Conservation (phyloP, 2,113 vertebrate genomes). For the Aviceda subcristata region DNA sequence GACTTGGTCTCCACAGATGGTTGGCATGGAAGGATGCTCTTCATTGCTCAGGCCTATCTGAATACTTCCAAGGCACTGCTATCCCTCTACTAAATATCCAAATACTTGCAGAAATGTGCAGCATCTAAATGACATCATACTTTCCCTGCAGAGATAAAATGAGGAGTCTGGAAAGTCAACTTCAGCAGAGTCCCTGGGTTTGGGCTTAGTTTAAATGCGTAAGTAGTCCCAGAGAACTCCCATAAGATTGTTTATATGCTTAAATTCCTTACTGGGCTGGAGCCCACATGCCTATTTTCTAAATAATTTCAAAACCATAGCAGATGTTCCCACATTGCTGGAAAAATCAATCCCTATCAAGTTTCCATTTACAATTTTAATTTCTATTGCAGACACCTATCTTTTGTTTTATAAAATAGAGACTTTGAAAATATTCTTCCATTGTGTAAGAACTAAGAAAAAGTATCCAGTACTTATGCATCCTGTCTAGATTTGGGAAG, state of each 20-base stretch:
- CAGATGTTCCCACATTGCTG: background rate
- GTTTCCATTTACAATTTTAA: background rate
- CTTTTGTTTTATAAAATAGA: background rate
- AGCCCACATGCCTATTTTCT: background rate
- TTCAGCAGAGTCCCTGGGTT: background rate
- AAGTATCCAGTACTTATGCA: background rate
- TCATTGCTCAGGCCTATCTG: background rate
- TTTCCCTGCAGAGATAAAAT: background rate
- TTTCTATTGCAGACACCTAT: background rate
- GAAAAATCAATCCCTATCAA: background rate
- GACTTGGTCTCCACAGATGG: background rate
- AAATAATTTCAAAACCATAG: background rate
- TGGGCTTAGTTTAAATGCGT: background rate
- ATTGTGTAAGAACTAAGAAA: background rate
- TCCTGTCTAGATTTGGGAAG: background rate
- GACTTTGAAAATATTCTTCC: background rate
- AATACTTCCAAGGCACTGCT: background rate
- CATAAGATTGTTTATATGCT: background rate
- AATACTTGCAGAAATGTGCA: background rate
- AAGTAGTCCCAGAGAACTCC: background rate
- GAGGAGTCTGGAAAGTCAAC: background rate
- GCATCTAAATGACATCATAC: background rate
- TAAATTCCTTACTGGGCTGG: background rate
- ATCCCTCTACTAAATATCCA: background rate
- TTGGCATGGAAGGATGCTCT: background rate